phyloP scores from a whole-genome alignment of 2,888 invertebrate species.

The Coleophora deauratella region DNA sequence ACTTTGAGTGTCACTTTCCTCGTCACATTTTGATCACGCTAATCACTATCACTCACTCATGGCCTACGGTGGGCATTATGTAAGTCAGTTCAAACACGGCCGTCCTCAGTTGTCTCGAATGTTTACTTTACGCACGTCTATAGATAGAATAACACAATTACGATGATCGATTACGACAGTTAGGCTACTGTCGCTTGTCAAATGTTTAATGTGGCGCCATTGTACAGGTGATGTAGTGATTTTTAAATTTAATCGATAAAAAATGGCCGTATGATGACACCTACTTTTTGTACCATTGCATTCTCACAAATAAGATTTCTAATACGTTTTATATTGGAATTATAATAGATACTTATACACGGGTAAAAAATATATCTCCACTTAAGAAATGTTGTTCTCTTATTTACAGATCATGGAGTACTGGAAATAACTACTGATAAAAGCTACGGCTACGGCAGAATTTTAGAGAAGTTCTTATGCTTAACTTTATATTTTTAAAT shows the following conservation, averaged over 20 bases:
- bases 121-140: slow-evolving; percentile 41
- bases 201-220: slow-evolving; percentile 37
- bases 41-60: slow-evolving; percentile 32
- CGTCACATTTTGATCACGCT: slow-evolving; percentile 17
- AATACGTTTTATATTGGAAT: too few species aligned
- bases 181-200: slow-evolving; percentile 36
- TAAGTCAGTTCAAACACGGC: slow-evolving; percentile 38
- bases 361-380: too few species aligned
- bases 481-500: too few species aligned
- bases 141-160: slow-evolving; percentile 40
- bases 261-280: slow-evolving; percentile 14
- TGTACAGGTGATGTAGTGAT: slow-evolving; percentile 31
- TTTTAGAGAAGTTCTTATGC: too few species aligned
- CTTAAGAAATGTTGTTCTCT: too few species aligned
- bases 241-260: slow-evolving; percentile 46
- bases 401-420: too few species aligned
- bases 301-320: too few species aligned
- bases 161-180: slow-evolving; percentile 57
- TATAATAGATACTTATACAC: too few species aligned
- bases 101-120: slow-evolving; percentile 47
- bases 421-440: too few species aligned
- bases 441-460: too few species aligned
- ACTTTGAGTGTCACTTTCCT: slow-evolving; percentile 28
- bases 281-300: too few species aligned
- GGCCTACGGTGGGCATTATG: slow-evolving; percentile 27